These are phyloP conservation scores for Capreolus pygargus DNA, from an alignment of 2,113 vertebrate genomes.

Conservation along the genomic window DNA sequence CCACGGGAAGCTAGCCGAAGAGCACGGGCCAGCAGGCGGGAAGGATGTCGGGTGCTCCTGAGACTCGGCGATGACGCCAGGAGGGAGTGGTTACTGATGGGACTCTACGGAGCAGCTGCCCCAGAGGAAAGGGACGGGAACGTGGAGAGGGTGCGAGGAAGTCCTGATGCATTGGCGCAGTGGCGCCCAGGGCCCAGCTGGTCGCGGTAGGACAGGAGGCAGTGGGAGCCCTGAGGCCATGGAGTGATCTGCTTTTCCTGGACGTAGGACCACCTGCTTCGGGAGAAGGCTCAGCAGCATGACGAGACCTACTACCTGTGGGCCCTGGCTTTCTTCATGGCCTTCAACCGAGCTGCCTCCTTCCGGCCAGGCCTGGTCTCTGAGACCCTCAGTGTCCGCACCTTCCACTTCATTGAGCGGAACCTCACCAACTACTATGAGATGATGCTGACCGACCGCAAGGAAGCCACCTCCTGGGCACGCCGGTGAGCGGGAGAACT, in stretches of 20 bases:
- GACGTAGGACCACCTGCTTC: slow-evolving; percentile 88
- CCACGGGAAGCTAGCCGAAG: not conserved
- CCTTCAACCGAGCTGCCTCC: slow-evolving; percentile 90
- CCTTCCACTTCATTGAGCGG: slow-evolving; percentile 95
- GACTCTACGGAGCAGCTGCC: not conserved
- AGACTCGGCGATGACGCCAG: not conserved
- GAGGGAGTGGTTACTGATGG: not conserved
- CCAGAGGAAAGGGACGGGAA: not conserved
- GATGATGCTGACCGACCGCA: slow-evolving; percentile 95
- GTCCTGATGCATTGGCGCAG: not conserved
- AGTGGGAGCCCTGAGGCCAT: not conserved
- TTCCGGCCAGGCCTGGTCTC: slow-evolving; percentile 94
- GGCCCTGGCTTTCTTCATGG: slow-evolving; percentile 96
- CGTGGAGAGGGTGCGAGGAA: not conserved
- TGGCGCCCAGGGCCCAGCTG: not conserved
- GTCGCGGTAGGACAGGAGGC: rapidly evolving
- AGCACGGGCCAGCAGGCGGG: not conserved
- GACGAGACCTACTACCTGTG: slow-evolving; percentile 98
- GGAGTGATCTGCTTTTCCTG: not conserved
- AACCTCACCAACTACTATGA: slow-evolving; percentile 97
- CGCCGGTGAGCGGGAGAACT: slow-evolving; percentile 82
- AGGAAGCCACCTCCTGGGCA: slow-evolving; percentile 92
- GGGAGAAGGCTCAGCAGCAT: slow-evolving; percentile 92
- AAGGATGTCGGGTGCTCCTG: not conserved
- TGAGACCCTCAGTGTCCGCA: slow-evolving; percentile 91